Conservation (phyloP, 2,888 invertebrate species). For the Argyra leucocephala region DNA sequence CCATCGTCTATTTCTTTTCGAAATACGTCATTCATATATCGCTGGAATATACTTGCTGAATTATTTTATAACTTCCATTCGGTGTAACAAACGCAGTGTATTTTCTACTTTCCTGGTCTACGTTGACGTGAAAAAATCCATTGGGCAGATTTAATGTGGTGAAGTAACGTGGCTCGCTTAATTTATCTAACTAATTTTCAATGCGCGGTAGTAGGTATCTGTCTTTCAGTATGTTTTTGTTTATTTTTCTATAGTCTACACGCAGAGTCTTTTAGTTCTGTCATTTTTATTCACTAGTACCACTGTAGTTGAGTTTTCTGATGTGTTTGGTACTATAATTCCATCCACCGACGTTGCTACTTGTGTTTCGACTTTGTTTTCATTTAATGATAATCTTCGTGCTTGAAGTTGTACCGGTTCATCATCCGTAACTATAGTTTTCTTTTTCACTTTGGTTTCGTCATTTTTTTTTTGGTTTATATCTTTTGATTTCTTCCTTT, state of each 20-base stretch:
- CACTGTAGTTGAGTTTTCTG: conserved; percentile 7
- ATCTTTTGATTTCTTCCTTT: no score
- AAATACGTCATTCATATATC: conserved; percentile 10
- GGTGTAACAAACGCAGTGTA: no score
- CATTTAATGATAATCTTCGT: no score
- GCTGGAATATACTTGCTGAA: conserved; percentile 8
- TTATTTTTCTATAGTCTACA: conserved; percentile 9
- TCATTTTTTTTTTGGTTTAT: no score
- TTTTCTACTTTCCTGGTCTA: conserved; percentile 11
- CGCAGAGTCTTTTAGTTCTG: neutral
- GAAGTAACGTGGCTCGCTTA: neutral
- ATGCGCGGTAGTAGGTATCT: neutral
- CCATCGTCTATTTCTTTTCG: no score
- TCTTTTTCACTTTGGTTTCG: no score
- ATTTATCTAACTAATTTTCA: conserved; percentile 9
- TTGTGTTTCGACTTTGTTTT: no score
- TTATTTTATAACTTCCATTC: conserved; percentile 13
- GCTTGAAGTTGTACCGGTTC: no score
- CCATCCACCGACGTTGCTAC: no score
- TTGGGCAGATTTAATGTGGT: conserved; percentile 7
- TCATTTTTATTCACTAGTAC: conserved; percentile 2
- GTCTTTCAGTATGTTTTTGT: conserved; percentile 7
- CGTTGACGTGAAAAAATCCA: conserved; percentile 10
- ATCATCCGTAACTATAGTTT: no score
- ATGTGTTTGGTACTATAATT: neutral